Conservation (phyloP, 2,113 vertebrate genomes). For the Pedetes capensis region DNA sequence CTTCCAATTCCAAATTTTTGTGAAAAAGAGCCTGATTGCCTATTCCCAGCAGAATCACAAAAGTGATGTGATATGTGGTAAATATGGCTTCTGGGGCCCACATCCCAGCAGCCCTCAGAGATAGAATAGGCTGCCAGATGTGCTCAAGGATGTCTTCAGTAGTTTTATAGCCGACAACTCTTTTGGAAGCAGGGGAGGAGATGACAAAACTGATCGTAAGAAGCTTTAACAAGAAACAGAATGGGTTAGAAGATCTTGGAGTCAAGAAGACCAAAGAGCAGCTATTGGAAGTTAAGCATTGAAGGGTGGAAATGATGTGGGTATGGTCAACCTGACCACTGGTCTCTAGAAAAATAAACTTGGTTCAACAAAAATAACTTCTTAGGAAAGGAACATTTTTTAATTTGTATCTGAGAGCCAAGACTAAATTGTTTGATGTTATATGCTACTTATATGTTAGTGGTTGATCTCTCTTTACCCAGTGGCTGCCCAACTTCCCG, state of each 20-base stretch:
- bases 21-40: not conserved
- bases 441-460: not conserved
- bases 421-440: not conserved
- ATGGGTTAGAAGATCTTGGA: not conserved
- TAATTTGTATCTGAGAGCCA: conserved; percentile 49
- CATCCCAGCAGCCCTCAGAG: not conserved
- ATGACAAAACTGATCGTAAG: not conserved
- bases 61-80: not conserved
- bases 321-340: conserved; percentile 29
- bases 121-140: not conserved
- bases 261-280: not conserved
- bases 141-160: not conserved
- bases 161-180: not conserved
- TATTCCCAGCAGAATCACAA: not conserved
- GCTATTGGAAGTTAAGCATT: conserved; percentile 15
- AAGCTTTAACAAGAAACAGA: not conserved
- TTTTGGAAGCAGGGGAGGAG: not conserved
- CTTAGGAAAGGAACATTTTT: conserved; percentile 37
- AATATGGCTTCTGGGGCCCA: not conserved
- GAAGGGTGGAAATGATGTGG: not conserved
- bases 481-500: conserved; percentile 28
- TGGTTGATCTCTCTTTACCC: not conserved
- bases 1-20: not conserved
- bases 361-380: conserved; percentile 6
- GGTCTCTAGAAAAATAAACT: not conserved